These are phyloP conservation scores for Drymonia ruficornis DNA, from an alignment of 2,888 invertebrate species.

Conservation along the genomic window DNA sequence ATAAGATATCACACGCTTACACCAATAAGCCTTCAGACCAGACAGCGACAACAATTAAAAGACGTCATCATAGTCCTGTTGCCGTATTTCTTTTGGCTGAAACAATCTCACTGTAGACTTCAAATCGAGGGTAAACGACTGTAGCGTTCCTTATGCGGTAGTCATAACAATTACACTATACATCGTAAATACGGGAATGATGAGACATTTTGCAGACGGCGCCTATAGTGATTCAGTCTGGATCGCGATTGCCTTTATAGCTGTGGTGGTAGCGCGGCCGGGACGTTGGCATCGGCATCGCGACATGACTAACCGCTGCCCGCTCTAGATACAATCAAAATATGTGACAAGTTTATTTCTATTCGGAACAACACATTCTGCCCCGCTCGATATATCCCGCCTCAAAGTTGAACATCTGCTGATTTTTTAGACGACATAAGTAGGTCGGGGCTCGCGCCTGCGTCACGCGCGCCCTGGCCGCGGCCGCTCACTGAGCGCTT, in stretches of 20 bases:
- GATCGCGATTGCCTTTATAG: slow-evolving; percentile 80
- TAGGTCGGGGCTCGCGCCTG: slow-evolving; percentile 82
- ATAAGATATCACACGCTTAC: background rate
- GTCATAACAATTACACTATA: slow-evolving; percentile 44
- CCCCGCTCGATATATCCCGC: slow-evolving; percentile 77
- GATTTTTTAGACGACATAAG: slow-evolving; percentile 82
- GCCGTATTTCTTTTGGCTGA: background rate
- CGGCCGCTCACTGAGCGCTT: slow-evolving; percentile 56
- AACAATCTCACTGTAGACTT: slow-evolving; percentile 17
- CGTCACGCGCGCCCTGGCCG: slow-evolving; percentile 70
- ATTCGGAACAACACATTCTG: slow-evolving; percentile 82
- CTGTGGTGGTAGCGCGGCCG: slow-evolving; percentile 68
- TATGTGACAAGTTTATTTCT: slow-evolving; percentile 85
- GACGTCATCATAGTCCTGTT: background rate
- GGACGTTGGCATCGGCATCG: slow-evolving; percentile 81
- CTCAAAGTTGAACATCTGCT: slow-evolving; percentile 80
- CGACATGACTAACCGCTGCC: slow-evolving; percentile 81
- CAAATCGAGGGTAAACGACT: slow-evolving; percentile 13
- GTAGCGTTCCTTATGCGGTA: slow-evolving; percentile 33
- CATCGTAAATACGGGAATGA: slow-evolving; percentile 66
- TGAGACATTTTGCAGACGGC: slow-evolving; percentile 85
- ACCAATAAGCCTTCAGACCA: background rate
- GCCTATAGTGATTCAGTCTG: slow-evolving; percentile 81
- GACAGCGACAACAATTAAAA: background rate
- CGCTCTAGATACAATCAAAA: slow-evolving; percentile 85